Percentiles rank a stretch among this genome's conserved stretches.
phyloP scores from a whole-genome alignment of 2,113 vertebrate genomes.

The Equus przewalskii region DNA sequence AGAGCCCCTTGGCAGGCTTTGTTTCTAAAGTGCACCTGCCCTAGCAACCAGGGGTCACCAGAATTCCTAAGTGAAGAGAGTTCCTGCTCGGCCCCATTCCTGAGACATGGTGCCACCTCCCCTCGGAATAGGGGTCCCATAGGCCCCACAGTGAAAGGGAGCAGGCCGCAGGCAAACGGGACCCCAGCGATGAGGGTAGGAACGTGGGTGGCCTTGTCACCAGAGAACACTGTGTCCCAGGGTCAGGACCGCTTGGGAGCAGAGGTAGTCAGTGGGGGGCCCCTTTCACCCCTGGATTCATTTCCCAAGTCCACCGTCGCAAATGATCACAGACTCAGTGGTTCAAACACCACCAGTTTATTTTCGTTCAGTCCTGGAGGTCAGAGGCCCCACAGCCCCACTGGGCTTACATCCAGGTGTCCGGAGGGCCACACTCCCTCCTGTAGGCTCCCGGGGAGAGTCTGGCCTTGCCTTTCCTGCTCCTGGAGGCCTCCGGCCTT shows the following conservation, averaged over 20 bases:
- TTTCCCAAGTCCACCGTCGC: too few relatives aligned
- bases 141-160: neutral
- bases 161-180: neutral
- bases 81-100: neutral
- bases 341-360: neutral
- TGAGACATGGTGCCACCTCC: neutral
- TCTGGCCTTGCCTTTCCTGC: neutral
- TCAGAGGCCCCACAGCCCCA: fast-evolving
- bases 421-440: neutral
- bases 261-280: neutral
- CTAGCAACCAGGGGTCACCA: neutral
- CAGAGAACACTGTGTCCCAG: neutral
- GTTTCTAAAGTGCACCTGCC: neutral
- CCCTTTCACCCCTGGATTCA: neutral
- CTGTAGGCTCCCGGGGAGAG: neutral
- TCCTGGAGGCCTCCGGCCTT: fast-evolving
- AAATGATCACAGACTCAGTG: neutral
- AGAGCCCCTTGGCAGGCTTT: too few relatives aligned
- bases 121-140: neutral
- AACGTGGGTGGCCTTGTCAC: neutral
- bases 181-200: neutral
- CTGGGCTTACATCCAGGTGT: neutral
- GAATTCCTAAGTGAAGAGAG: neutral
- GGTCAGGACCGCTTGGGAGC: neutral
- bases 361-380: neutral